Percentiles rank a stretch among this genome's conserved stretches.
Conservation (phyloP, 2,888 invertebrate genomes). For the Xanthostigma xanthostigma region DNA sequence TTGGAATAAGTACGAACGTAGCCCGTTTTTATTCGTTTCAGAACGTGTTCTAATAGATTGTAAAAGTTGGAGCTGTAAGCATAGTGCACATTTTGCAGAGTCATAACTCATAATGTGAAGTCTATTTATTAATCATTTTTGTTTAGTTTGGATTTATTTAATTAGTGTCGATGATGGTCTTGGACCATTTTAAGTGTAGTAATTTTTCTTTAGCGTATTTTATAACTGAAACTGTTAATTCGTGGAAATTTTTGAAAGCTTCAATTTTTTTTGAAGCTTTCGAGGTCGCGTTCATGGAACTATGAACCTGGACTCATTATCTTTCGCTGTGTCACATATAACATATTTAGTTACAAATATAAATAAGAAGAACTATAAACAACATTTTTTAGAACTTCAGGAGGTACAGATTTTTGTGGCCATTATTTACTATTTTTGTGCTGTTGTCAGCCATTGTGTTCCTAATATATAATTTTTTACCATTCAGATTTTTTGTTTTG, state of each 20-base stretch:
- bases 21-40: too few relatives aligned
- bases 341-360: slow-evolving; percentile 91
- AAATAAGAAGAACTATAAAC: slow-evolving; percentile 90
- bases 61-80: too few relatives aligned
- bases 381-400: slow-evolving; percentile 74
- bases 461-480: neutral
- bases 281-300: slow-evolving; percentile 73
- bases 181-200: slow-evolving; percentile 29
- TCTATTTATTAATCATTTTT: neutral
- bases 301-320: slow-evolving; percentile 98
- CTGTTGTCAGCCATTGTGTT: neutral
- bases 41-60: too few relatives aligned
- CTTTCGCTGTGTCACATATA: slow-evolving; percentile 97
- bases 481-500: neutral
- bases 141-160: slow-evolving; percentile 2
- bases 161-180: slow-evolving; percentile 31
- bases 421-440: slow-evolving; percentile 11
- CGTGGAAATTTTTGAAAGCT: slow-evolving; percentile 74
- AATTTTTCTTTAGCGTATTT: slow-evolving; percentile 27
- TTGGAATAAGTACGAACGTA: too few relatives aligned
- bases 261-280: slow-evolving; percentile 91
- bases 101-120: too few relatives aligned
- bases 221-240: slow-evolving; percentile 38
- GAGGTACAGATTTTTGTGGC: slow-evolving; percentile 47
- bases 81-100: too few relatives aligned